Evolutionary conservation across 2,113 vertebrate genomes (phyloP), one percentile per base, ranked within the genome.

Genomic region (Pristiophorus japonicus): DNA sequence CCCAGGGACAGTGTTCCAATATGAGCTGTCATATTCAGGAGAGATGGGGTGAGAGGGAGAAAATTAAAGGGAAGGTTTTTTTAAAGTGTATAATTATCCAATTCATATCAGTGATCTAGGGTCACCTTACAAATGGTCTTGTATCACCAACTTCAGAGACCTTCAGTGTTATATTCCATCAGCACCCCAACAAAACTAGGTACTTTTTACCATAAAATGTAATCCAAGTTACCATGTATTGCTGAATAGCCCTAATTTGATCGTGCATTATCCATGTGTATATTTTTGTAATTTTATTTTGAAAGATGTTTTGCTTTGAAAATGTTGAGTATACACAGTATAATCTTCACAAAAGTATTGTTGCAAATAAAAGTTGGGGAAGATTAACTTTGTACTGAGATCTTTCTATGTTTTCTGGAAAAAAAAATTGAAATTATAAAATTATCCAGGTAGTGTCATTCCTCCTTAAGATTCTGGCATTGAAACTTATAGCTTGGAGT

Each of bases 341-440:
- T 42, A 94, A 42, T 12, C 11, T 45, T 65, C n/a, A 65, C 90
- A 63, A 38, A 94, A 42, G 55, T 94, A 7, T 20, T 94, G 91
- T 67, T 45, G 8, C 91, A 94, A 94, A 94, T 66, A 94, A 94
- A 94, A 11, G n/a, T 94, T 94, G 20, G 45, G 63, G 63, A 42
- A 66, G 45, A 67, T 67, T 45, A 66, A 27, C n/a, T 62, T 66
- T 66, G 7, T 94, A 24, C n/a, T 94, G n/a, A 27, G 63, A 66
- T 27, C 27, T 45, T 67, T 94, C 67, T 94, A 38, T 94, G 30
- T 59, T 45, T 66, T 66, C 7, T 6, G 30, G n/a, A 66, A 24
- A 38, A 93, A 66, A 93, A n/a, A 20, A 51, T 24, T 16, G 20
- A 88, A 88, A 59, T 90, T 14, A 30, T 16, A 90, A 59, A 27